Base-by-base conservation (phyloP, 2,113 vertebrate genomes). In the Eurypyga helias region DNA sequence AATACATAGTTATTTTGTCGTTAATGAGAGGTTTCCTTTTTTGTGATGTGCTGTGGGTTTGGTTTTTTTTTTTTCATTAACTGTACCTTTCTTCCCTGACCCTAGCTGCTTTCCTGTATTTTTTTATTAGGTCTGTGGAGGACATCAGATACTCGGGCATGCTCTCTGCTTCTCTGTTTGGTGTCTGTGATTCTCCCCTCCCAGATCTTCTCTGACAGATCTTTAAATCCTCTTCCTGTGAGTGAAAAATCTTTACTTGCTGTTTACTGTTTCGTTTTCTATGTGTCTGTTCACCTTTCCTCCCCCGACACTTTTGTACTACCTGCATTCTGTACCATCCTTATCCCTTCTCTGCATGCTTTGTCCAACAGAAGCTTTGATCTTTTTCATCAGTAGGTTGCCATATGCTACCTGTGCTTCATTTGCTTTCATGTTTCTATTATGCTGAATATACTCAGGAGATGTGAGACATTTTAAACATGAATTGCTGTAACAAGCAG, bases 221-320 rank as follows among this genome's bases (percentile, higher is more conserved):
- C 83, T 96, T 92, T 96, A 87, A 96, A 92, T 88, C 72, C 19
- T 94, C 55, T 94, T 94, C 73, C 54, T 88, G 94, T 97, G 96
- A 96, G 95, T 95, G 82, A 84, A 92, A 95, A 89, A 54, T 49
- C 83, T 78, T 89, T 92, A 21, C 28, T 84, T 80, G 41, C 49
- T 89, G 12, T 94, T 92, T 85, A 20, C 57, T 66, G 45, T 75
- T 95, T 82, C 31, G 33, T 93, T 93, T 91, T 87, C 31, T 89
- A 1, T 2, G 1, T 62, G 18, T 91, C 65, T 72, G 24, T 92
- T 92, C 46, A 49, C 25, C 54, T 85, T 87, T 84, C 41, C 24
- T 60, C 41, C 11, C 19, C 20, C 5, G 7, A 9, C 9, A 9
- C 57, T 62, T 86, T 38, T 76, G 38, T 89, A 51, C 36, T n/a